A percentile compares a stretch with the other conserved stretches of the same genome.
These are phyloP conservation scores for Drosophila kurseongensis DNA, from an alignment of 1,140 invertebrate genomes.

Conservation along the genomic window DNA sequence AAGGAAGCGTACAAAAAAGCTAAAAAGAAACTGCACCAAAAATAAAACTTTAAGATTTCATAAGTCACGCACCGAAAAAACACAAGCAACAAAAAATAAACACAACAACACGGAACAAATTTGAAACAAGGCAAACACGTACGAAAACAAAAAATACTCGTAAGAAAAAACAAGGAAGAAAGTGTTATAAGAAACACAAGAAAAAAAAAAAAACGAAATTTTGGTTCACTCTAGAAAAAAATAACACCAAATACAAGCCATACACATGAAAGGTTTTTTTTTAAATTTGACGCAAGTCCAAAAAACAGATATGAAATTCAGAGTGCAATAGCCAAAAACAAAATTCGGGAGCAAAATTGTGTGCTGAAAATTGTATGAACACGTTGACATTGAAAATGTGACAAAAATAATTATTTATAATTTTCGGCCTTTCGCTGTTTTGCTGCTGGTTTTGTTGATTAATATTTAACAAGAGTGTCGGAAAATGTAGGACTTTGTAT, in stretches of 20 bases:
- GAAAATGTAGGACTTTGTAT: conserved; percentile 12
- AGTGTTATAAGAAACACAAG: not conserved
- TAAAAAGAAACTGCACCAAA: no score
- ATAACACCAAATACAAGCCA: not conserved
- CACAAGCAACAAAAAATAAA: no score
- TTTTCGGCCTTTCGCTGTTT: conserved; percentile 18
- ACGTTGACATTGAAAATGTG: conserved; percentile 51
- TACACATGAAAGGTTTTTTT: not conserved
- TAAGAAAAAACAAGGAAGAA: not conserved
- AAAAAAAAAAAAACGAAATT: not conserved
- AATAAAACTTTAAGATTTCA: no score
- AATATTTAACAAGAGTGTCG: conserved; percentile 28
- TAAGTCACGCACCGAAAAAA: no score
- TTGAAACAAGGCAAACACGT: no score
- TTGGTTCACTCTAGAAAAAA: not conserved
- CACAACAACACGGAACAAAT: no score
- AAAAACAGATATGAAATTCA: not conserved
- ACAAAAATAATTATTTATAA: conserved; percentile 49
- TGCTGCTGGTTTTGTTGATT: conserved; percentile 15
- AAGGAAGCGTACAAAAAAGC: no score
- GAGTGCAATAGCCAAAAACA: conserved; percentile 10
- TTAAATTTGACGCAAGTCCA: not conserved
- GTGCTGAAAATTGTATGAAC: conserved; percentile 35
- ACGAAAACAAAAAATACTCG: not conserved
- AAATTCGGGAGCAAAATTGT: conserved; percentile 2